These are phyloP conservation scores for Centropristis striata DNA, from an alignment of 2,113 vertebrate species.

Conservation along the genomic window DNA sequence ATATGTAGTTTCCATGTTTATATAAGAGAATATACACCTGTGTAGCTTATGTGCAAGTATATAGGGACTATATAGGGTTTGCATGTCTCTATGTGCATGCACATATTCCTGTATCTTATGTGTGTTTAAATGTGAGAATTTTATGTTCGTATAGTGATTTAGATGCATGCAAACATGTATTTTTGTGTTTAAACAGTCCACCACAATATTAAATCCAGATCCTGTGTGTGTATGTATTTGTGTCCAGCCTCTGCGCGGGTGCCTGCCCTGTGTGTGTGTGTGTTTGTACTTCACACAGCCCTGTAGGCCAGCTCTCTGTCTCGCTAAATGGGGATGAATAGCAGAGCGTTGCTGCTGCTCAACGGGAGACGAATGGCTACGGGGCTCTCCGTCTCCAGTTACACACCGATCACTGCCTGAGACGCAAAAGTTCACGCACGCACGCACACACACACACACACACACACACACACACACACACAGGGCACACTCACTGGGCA, in stretches of 20 bases:
- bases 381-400: slow-evolving; percentile 63
- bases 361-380: slow-evolving; percentile 67
- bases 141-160: not conserved
- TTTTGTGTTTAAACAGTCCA: not conserved
- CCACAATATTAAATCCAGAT: slow-evolving; percentile 9
- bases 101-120: not conserved
- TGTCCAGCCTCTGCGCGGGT: slow-evolving; percentile 7
- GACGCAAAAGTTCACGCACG: slow-evolving; percentile 20
- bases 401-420: slow-evolving; percentile 54
- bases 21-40: not conserved
- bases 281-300: slow-evolving; percentile 61
- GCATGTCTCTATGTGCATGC: not conserved
- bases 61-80: not conserved
- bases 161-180: slow-evolving; percentile 13
- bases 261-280: slow-evolving; percentile 15
- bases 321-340: slow-evolving; percentile 78
- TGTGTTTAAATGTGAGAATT: not conserved
- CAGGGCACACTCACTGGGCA: not conserved
- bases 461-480: not conserved
- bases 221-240: slow-evolving; percentile 24
- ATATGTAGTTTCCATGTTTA: slow-evolving; percentile 7
- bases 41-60: not conserved
- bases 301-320: slow-evolving; percentile 70
- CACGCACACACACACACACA: not conserved
- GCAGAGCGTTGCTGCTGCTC: slow-evolving; percentile 67